Conservation (phyloP, 1,140 invertebrate species). For the Bursaphelenchus mucronatus region DNA sequence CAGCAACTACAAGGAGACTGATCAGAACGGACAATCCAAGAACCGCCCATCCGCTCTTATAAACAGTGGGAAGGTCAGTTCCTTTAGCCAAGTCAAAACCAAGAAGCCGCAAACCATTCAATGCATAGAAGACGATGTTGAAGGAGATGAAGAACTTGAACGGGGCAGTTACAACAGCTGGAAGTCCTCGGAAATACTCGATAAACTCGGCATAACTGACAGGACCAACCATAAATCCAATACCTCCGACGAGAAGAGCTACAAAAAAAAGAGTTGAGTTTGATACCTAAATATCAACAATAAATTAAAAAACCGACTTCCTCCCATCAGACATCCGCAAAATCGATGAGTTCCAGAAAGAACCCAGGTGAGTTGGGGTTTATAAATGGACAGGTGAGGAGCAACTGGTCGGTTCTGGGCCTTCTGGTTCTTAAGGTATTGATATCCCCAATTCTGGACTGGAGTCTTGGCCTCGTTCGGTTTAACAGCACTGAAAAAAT, state of each 20-base stretch:
- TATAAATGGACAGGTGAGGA: constrained; percentile 55
- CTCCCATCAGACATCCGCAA: constrained; percentile 54
- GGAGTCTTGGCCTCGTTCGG: constrained; percentile 43
- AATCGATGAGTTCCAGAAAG: constrained; percentile 57
- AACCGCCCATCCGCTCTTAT: constrained; percentile 47
- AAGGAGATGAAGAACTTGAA: constrained; percentile 57
- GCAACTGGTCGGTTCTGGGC: constrained; percentile 45
- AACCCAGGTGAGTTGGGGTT: constrained; percentile 57
- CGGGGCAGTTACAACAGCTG: constrained; percentile 36
- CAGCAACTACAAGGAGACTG: constrained; percentile 42
- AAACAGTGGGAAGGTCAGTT: constrained; percentile 47
- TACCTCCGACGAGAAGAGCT: constrained; percentile 48
- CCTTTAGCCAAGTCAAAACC: constrained; percentile 57
- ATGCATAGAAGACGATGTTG: constrained; percentile 52
- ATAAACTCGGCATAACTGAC: constrained; percentile 51
- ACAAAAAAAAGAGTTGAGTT: constrained; percentile 12
- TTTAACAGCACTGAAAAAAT: constrained; percentile 13
- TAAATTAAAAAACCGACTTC: constrained; percentile 29
- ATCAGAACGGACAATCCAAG: constrained; percentile 47
- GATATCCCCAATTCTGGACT: constrained; percentile 53
- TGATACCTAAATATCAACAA: constrained; percentile 3
- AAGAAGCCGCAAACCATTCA: constrained; percentile 53
- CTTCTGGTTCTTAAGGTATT: constrained; percentile 49
- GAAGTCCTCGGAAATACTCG: constrained; percentile 44
- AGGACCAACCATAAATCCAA: constrained; percentile 48